phyloP scores from a whole-genome alignment of 2,888 invertebrate species.

The Cerastis leucographa region DNA sequence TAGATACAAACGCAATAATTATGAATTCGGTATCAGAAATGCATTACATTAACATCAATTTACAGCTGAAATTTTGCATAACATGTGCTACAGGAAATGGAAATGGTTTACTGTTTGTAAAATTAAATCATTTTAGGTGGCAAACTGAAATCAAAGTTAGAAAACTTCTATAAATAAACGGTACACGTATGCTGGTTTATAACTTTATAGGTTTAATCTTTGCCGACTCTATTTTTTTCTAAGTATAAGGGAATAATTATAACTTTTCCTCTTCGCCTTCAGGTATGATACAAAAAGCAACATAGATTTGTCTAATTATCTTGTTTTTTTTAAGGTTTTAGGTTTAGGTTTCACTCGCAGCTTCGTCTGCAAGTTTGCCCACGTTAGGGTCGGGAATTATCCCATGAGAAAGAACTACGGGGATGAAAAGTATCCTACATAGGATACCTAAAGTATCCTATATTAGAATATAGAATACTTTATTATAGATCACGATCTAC shows the following conservation, averaged over 20 bases:
- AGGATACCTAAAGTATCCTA: too few relatives aligned
- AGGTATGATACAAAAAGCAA: background rate
- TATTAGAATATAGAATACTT: too few relatives aligned
- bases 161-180: background rate
- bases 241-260: background rate
- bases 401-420: background rate
- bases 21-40: conserved; percentile 64
- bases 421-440: background rate
- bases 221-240: background rate
- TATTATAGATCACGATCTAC: too few relatives aligned
- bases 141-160: background rate
- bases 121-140: background rate
- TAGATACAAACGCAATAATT: conserved; percentile 67
- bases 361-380: background rate
- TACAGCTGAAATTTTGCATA: conserved; percentile 67
- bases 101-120: conserved; percentile 39
- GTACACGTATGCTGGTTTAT: background rate
- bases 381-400: background rate
- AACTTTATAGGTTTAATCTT: background rate
- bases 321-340: background rate
- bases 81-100: conserved; percentile 68
- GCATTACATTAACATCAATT: conserved; percentile 61
- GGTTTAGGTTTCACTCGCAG: too few relatives aligned
- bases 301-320: background rate
- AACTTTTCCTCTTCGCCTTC: background rate